Percentiles rank a stretch among this genome's conserved stretches.
Evolutionary conservation across 2,113 vertebrate species (phyloP).

Genomic region (Rhizomys pruinosus): DNA sequence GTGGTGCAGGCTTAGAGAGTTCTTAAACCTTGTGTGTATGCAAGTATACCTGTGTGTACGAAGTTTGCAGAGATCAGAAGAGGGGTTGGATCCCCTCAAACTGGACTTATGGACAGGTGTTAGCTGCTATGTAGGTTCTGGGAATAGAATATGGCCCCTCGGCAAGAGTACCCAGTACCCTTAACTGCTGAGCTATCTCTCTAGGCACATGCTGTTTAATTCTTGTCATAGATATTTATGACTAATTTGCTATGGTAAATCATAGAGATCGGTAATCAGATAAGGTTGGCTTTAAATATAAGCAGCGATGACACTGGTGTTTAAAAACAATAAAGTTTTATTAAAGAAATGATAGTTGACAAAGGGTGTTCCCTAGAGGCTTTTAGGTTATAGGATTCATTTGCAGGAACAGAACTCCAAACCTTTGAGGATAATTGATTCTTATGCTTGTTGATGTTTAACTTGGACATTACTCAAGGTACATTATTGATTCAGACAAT

Average conservation of each 20-base stretch:
- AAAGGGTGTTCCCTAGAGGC: not conserved
- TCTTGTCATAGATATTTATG: slow-evolving; percentile 8
- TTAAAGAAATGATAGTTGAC: not conserved
- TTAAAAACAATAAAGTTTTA: not conserved
- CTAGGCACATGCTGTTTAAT: not conserved
- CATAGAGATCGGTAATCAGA: not conserved
- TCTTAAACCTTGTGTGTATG: too few species aligned
- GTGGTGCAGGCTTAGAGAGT: too few species aligned
- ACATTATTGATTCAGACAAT: not conserved
- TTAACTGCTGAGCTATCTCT: too few species aligned
- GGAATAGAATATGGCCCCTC: too few species aligned
- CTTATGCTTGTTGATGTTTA: not conserved
- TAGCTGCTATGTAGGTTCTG: too few species aligned
- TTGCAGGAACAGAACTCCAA: not conserved
- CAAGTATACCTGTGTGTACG: too few species aligned
- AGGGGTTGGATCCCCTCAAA: too few species aligned
- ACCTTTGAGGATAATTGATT: not conserved
- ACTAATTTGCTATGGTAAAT: not conserved
- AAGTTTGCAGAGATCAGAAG: too few species aligned
- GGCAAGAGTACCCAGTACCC: too few species aligned
- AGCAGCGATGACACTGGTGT: not conserved
- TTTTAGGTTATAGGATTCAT: not conserved
- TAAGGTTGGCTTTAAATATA: not conserved
- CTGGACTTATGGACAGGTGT: too few species aligned
- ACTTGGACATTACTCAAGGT: not conserved